Evolutionary conservation across 2,113 vertebrate genomes (phyloP).

Genomic region (Syrmaticus mikado): DNA sequence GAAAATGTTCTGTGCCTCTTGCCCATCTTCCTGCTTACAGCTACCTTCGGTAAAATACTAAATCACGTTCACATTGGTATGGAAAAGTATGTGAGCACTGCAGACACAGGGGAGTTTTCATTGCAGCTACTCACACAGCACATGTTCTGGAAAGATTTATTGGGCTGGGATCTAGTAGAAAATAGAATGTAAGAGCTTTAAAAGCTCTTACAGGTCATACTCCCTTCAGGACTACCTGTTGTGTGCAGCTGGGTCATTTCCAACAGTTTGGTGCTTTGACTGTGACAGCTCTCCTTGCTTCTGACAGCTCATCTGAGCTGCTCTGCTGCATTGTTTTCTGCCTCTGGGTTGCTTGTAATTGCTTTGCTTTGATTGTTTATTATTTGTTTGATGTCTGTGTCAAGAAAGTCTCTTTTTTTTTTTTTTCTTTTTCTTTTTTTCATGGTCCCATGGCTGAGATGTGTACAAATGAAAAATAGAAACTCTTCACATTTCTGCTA

Average conservation of each 20-base stretch:
- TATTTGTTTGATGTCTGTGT: conserved; percentile 46
- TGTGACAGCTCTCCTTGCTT: neutral
- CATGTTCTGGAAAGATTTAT: neutral
- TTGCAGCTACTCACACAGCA: neutral
- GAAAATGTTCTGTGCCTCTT: neutral
- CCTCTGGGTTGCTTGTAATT: conserved; percentile 39
- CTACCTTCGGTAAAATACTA: neutral
- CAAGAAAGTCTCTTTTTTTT: neutral
- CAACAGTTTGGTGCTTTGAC: neutral
- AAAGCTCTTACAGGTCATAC: neutral
- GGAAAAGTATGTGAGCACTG: neutral
- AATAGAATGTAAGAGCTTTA: neutral
- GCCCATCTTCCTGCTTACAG: neutral
- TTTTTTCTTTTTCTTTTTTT: neutral
- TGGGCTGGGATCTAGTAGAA: neutral
- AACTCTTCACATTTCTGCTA: neutral
- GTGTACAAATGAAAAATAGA: neutral
- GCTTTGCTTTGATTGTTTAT: conserved; percentile 26
- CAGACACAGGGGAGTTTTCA: neutral
- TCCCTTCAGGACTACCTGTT: neutral
- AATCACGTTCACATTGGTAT: neutral
- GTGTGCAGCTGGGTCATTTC: neutral
- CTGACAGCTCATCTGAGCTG: conserved; percentile 8
- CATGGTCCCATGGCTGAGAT: neutral
- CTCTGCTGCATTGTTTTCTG: conserved; percentile 29